Evolutionary conservation across 2,113 vertebrate genomes (phyloP), one percentile per base, ranked within the genome.

Genomic region (Melanerpes aurifrons): DNA sequence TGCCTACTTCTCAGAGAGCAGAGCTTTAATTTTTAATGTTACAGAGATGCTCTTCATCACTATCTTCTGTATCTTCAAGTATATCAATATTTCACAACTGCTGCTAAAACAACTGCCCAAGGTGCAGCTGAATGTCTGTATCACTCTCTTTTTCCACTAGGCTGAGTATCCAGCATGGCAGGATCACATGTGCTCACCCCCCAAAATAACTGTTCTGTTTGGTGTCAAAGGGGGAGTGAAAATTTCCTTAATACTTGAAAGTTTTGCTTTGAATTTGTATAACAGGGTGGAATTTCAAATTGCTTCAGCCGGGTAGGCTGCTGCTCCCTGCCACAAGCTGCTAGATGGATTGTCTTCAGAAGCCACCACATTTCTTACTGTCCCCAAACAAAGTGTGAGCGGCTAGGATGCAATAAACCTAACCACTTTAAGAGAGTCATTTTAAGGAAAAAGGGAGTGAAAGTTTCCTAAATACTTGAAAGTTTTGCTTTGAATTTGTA

Each of bases 381-480:
- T 35, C 35, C 35, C 35, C 35, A 35, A 35, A 35, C 35, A 35
- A 35, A 35, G 35, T 35, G 35, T 35, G 35, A 35, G 35, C 35
- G 7, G 35, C 35, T 35, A 35, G 35, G 35, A 35, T 35, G 35
- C 6, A 35, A 35, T 35, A 35, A 35, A 35, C 35, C 35, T 35
- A 35, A 35, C 7, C 35, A 35, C 35, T 35, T 35, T 35, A 35
- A 35, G 35, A 35, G 35, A 35, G 35, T 35, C 35, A 35, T 35
- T 35, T 35, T 35, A 35, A 35, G 35, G 35, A 63, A 72, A 87
- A 54, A 31, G 18, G 19, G 25, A 72, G 19, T 40, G 54, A 66
- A 94, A 87, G 64, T 87, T 94, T 93, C 40, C 64, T 54, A 79
- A 86, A 50, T 43, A 40, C 63, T 80, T 85, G 28, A 43, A 77